Conservation (phyloP, 2,888 invertebrate species). For the Hemaris fuciformis region DNA sequence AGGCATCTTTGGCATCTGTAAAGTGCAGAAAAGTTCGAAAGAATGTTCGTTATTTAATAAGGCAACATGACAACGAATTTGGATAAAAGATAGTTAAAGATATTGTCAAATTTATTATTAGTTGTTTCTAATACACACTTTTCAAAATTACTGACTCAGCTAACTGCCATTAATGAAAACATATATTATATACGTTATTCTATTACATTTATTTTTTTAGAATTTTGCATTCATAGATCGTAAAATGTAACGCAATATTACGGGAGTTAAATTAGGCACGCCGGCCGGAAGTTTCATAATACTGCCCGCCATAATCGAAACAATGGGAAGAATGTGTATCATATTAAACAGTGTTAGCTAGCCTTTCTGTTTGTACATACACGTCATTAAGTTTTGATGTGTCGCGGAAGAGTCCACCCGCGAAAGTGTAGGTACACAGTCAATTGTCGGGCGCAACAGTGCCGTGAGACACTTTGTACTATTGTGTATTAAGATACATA, state of each 20-base stretch:
- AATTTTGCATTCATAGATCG: constrained; percentile 31
- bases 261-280: constrained; percentile 31
- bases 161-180: too few relatives aligned
- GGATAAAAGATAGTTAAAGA: too few relatives aligned
- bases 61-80: too few relatives aligned
- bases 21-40: too few relatives aligned
- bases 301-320: constrained; percentile 34
- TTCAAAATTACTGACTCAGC: too few relatives aligned
- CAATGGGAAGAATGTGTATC: constrained; percentile 27
- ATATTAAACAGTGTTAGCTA: constrained; percentile 16
- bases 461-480: constrained; percentile 65
- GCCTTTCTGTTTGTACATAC: constrained; percentile 10
- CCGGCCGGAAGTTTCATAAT: constrained; percentile 30
- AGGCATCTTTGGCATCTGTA: too few relatives aligned
- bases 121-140: too few relatives aligned
- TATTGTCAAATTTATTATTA: too few relatives aligned
- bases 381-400: constrained; percentile 32
- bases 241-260: constrained; percentile 32
- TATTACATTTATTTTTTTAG: too few relatives aligned
- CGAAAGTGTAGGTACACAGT: constrained; percentile 70
- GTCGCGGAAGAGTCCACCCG: constrained; percentile 50
- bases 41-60: too few relatives aligned
- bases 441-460: constrained; percentile 56
- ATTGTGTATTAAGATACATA: constrained; percentile 40
- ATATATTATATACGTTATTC: too few relatives aligned